A percentile compares a stretch with the other conserved stretches of the same genome.
phyloP scores from a whole-genome alignment of 1,140 invertebrate species.

The Leptopilina boulardi region DNA sequence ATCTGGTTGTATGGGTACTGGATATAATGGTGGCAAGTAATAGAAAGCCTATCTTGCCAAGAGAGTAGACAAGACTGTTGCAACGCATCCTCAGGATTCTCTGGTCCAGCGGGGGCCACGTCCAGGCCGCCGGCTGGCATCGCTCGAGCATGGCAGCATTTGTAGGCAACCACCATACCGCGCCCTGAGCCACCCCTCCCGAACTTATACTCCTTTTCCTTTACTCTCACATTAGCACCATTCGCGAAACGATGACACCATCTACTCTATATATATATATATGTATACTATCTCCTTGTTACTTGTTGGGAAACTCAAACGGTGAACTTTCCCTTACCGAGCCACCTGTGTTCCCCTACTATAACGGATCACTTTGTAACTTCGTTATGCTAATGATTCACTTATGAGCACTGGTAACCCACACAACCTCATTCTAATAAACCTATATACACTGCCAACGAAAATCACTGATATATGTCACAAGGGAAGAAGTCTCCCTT shows the following conservation, averaged over 20 bases:
- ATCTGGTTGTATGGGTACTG: conserved; percentile 66
- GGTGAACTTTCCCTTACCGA: conserved; percentile 39
- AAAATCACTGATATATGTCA: not conserved
- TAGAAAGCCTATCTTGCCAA: conserved; percentile 51
- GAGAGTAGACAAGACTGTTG: conserved; percentile 50
- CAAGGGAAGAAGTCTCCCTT: not conserved
- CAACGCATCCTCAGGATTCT: conserved; percentile 55
- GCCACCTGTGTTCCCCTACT: conserved; percentile 20
- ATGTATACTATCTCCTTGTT: no score
- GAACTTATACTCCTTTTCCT: conserved; percentile 49
- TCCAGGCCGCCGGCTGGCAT: conserved; percentile 71
- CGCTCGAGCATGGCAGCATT: conserved; percentile 74
- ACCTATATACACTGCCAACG: not conserved
- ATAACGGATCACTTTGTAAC: conserved; percentile 54
- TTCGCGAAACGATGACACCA: conserved; percentile 52
- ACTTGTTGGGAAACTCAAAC: conserved; percentile 43
- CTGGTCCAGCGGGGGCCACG: conserved; percentile 64
- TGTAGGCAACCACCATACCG: conserved; percentile 69
- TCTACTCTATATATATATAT: no score
- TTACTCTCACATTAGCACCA: conserved; percentile 57
- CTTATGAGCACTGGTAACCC: conserved; percentile 7
- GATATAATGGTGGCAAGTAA: conserved; percentile 58
- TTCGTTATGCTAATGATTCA: conserved; percentile 50
- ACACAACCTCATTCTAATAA: not conserved
- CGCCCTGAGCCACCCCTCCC: conserved; percentile 48